Conservation (phyloP, 2,888 invertebrate species). For the Teleogryllus oceanicus region DNA sequence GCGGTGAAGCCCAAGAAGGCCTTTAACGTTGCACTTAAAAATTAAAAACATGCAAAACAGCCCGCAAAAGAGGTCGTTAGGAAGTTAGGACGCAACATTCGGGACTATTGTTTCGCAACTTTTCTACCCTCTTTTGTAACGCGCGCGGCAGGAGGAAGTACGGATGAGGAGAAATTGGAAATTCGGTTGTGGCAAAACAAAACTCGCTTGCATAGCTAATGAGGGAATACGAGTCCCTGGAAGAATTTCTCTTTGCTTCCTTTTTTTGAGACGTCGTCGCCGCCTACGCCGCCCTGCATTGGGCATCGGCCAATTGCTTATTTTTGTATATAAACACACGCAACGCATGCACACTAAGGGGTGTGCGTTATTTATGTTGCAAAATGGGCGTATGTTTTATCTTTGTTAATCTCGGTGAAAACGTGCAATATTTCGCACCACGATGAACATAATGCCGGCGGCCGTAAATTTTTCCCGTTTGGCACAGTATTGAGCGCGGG, state of each 20-base stretch:
- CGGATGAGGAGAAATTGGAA: conserved; percentile 18
- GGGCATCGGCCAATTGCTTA: background rate
- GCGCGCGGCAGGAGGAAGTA: background rate
- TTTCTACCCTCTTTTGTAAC: conserved; percentile 9
- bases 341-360: no score
- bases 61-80: conserved; percentile 18
- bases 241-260: background rate
- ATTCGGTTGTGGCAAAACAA: conserved; percentile 9
- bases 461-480: conserved; percentile 5
- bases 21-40: conserved; percentile 8
- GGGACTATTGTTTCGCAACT: conserved; percentile 3
- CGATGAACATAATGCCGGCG: conserved; percentile 8
- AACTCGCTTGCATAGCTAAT: conserved; percentile 6
- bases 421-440: conserved; percentile 18
- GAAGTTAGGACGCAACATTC: background rate
- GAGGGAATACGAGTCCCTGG: background rate
- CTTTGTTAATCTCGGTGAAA: conserved; percentile 10
- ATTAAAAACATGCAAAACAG: conserved; percentile 18
- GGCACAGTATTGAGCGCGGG: conserved; percentile 4
- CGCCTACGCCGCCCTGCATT: background rate
- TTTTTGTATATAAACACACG: conserved; percentile 11
- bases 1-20: background rate
- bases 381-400: conserved; percentile 5
- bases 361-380: conserved; percentile 6
- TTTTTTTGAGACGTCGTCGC: background rate